phyloP scores from a whole-genome alignment of 2,888 invertebrate genomes.

The Phyto melanocephala region DNA sequence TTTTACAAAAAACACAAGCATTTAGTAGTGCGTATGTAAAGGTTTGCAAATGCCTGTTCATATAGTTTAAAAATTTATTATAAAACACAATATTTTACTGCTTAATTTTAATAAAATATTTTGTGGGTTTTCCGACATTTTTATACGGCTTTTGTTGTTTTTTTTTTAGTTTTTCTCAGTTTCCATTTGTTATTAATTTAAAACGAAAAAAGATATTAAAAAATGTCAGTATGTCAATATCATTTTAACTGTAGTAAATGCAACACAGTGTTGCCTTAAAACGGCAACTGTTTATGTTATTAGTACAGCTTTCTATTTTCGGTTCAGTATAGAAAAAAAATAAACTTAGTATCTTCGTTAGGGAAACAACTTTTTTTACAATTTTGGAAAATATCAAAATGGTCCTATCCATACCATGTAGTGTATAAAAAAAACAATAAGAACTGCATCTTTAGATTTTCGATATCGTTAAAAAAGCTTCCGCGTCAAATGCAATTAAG shows the following conservation, averaged over 20 bases:
- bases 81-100: background rate
- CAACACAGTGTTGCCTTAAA: too few species aligned
- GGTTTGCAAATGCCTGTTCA: background rate
- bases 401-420: too few species aligned
- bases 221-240: conserved; percentile 16
- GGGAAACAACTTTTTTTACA: background rate
- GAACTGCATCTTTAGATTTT: too few species aligned
- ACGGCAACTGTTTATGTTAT: too few species aligned
- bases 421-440: too few species aligned
- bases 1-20: background rate
- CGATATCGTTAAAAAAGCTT: too few species aligned
- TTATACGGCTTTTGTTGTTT: background rate
- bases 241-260: too few species aligned
- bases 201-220: background rate
- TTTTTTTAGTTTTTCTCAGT: background rate
- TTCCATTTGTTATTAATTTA: background rate
- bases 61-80: background rate
- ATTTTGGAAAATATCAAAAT: too few species aligned
- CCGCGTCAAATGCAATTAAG: too few species aligned
- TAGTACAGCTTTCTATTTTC: too few species aligned
- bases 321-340: too few species aligned
- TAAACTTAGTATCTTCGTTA: too few species aligned
- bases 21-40: background rate
- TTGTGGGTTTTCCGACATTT: conserved; percentile 3
- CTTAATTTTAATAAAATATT: conserved; percentile 27